phyloP scores from a whole-genome alignment of 2,888 invertebrate genomes.

The Drosophila falleni region DNA sequence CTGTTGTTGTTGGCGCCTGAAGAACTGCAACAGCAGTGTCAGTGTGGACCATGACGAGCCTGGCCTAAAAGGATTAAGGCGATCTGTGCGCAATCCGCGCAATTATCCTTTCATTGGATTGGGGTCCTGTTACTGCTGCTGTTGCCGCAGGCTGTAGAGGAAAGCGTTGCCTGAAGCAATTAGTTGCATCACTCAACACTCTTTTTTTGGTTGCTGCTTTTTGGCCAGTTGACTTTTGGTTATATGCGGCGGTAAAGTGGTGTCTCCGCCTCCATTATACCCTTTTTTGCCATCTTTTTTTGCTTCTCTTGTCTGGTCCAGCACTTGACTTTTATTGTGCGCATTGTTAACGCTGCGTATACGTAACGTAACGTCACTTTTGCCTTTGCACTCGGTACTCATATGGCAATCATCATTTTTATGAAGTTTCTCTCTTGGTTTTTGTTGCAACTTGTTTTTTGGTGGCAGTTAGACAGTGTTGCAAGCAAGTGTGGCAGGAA shows the following conservation, averaged over 20 bases:
- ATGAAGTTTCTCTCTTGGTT: conserved; percentile 54
- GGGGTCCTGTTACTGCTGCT: conserved; percentile 23
- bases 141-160: not conserved
- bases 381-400: conserved; percentile 32
- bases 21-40: conserved; percentile 11
- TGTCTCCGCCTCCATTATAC: not conserved
- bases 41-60: conserved; percentile 42
- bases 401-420: conserved; percentile 72
- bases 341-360: conserved; percentile 72
- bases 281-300: not conserved
- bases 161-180: conserved; percentile 68
- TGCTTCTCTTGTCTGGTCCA: conserved; percentile 1
- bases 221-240: conserved; percentile 74
- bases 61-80: conserved; percentile 82
- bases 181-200: conserved; percentile 80
- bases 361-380: conserved; percentile 60
- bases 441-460: conserved; percentile 25
- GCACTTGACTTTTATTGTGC: conserved; percentile 44
- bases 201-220: conserved; percentile 52
- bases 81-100: conserved; percentile 82
- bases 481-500: not conserved
- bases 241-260: conserved; percentile 41
- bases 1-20: conserved; percentile 28
- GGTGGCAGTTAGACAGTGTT: not conserved
- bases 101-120: conserved; percentile 79